Evolutionary conservation across 2,888 invertebrate species (phyloP).

Genomic region (Geotrupes spiniger): DNA sequence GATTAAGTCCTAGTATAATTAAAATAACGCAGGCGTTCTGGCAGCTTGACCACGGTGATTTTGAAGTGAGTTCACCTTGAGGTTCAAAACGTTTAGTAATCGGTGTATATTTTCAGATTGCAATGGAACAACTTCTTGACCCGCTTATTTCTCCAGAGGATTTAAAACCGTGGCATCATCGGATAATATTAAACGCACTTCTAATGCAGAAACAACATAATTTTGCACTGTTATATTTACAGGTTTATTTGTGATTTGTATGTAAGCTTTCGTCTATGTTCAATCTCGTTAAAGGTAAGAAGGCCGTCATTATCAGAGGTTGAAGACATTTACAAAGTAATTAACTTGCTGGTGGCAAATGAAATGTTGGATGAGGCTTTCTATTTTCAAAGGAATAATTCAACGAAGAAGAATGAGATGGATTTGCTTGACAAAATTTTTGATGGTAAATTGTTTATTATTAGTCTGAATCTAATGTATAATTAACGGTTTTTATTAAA

Average conservation of each 20-base stretch:
- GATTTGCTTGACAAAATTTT: slow-evolving; percentile 61
- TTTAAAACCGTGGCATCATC: slow-evolving; percentile 72
- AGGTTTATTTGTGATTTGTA: slow-evolving; percentile 45
- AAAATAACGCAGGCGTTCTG: slow-evolving; percentile 85
- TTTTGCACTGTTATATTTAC: slow-evolving; percentile 68
- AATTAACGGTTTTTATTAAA: too few species aligned
- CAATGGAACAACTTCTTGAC: slow-evolving; percentile 64
- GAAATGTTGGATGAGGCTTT: slow-evolving; percentile 65
- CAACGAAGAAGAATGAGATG: slow-evolving; percentile 49
- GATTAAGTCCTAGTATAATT: slow-evolving; percentile 68
- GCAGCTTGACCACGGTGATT: slow-evolving; percentile 84
- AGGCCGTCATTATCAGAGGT: slow-evolving; percentile 40
- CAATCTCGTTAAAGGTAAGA: slow-evolving; percentile 44
- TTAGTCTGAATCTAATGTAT: too few species aligned
- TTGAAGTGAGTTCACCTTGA: slow-evolving; percentile 59
- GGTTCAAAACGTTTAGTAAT: neutral
- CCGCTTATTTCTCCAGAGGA: slow-evolving; percentile 55
- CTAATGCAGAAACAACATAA: slow-evolving; percentile 67
- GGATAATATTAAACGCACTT: slow-evolving; percentile 63
- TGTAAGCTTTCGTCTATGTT: slow-evolving; percentile 6
- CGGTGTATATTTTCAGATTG: slow-evolving; percentile 54
- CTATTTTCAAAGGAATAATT: slow-evolving; percentile 60
- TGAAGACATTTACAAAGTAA: slow-evolving; percentile 55
- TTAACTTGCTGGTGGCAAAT: slow-evolving; percentile 62
- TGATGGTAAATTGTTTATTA: slow-evolving; percentile 55